Percentiles rank a stretch among this genome's conserved stretches.
phyloP scores from a whole-genome alignment of 2,888 invertebrate genomes.

The Sussaba pulchella region DNA sequence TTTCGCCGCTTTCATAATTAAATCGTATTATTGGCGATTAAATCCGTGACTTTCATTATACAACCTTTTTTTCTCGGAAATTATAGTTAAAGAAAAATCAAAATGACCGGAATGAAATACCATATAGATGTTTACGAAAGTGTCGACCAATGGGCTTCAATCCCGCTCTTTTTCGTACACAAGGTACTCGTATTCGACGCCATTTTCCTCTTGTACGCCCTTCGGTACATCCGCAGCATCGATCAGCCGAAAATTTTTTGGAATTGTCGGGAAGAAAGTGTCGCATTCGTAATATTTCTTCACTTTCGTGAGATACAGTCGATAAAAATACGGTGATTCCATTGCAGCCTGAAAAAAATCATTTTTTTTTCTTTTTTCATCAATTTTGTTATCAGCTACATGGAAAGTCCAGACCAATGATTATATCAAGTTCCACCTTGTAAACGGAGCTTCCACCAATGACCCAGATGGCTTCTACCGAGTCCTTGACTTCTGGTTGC shows the following conservation, averaged over 20 bases:
- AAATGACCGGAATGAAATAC: not conserved
- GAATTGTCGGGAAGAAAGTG: constrained; percentile 92
- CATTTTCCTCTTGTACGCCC: constrained; percentile 91
- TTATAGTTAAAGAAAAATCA: not conserved
- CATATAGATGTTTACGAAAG: not conserved
- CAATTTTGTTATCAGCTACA: not conserved
- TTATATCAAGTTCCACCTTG: constrained; percentile 84
- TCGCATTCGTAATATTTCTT: constrained; percentile 92
- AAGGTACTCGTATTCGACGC: constrained; percentile 90
- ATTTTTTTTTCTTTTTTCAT: not conserved
- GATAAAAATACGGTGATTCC: constrained; percentile 89
- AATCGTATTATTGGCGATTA: no score
- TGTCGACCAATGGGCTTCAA: constrained; percentile 11
- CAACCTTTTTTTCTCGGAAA: not conserved
- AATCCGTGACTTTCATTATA: no score
- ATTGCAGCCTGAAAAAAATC: constrained; percentile 88
- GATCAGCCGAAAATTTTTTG: constrained; percentile 85
- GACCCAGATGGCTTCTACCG: constrained; percentile 94
- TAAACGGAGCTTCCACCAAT: constrained; percentile 95
- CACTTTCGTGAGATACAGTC: constrained; percentile 94
- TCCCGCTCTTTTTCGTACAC: constrained; percentile 87
- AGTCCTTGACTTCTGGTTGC: constrained; percentile 84
- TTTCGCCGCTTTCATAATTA: no score
- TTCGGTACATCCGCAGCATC: constrained; percentile 87
- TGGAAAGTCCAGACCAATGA: not conserved